Percentiles rank a stretch among this genome's conserved stretches.
Evolutionary conservation across 92 coral and sea anemone species (phyloP).

Genomic region (Phenganax stokvisi): DNA sequence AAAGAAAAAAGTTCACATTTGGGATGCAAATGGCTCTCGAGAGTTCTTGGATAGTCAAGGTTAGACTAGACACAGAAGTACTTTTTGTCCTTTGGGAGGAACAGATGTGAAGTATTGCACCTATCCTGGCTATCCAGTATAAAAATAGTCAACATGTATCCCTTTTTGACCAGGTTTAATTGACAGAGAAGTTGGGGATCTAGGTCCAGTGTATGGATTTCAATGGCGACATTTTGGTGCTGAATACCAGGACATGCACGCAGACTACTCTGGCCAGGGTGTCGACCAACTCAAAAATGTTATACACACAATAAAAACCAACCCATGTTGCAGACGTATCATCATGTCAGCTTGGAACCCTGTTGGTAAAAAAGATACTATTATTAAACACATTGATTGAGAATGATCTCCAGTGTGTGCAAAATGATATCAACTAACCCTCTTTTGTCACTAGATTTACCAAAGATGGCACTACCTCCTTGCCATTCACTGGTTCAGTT

Average conservation of each 20-base stretch:
- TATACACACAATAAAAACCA: constrained; percentile 77
- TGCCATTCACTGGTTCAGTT: constrained; percentile 93
- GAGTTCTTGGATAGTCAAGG: constrained; percentile 88
- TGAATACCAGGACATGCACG: constrained; percentile 66
- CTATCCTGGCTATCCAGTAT: neutral
- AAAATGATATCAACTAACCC: too few relatives aligned
- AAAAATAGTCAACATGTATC: neutral
- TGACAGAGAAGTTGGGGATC: constrained; percentile 77
- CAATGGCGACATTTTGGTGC: constrained; percentile 99
- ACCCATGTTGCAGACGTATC: constrained; percentile 78
- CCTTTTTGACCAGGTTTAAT: constrained; percentile 49
- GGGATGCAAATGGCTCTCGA: constrained; percentile 99
- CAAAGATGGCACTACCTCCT: constrained; percentile 91
- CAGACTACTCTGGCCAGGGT: constrained; percentile 74
- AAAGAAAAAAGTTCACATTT: constrained; percentile 76
- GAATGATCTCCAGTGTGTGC: too few relatives aligned
- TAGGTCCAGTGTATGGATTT: constrained; percentile 94
- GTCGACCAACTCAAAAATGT: constrained; percentile 80
- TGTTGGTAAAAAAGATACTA: constrained; percentile 52
- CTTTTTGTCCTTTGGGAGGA: neutral
- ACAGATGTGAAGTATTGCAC: neutral
- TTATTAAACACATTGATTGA: neutral
- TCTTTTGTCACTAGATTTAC: constrained; percentile 50
- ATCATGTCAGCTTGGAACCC: constrained; percentile 98
- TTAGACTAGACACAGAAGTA: neutral